Evolutionary conservation across 2,888 invertebrate genomes (phyloP).

Genomic region (Eumacrocentrus americanus): DNA sequence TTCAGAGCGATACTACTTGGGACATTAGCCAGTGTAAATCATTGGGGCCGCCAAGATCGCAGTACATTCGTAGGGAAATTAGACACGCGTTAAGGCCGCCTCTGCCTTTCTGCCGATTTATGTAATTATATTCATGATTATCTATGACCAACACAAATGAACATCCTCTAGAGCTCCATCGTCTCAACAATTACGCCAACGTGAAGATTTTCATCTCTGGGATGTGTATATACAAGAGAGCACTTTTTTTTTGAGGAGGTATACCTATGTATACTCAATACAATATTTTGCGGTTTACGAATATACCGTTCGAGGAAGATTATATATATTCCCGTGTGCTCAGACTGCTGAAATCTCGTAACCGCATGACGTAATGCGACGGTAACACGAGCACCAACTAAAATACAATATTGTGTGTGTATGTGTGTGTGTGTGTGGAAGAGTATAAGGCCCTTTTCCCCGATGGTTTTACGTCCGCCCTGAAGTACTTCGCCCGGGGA

Average conservation of each 20-base stretch:
- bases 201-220: conserved; percentile 4
- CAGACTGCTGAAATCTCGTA: conserved; percentile 11
- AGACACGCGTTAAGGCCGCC: conserved; percentile 46
- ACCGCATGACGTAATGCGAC: conserved; percentile 8
- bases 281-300: conserved; percentile 13
- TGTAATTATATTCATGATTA: conserved; percentile 46
- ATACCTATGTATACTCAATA: neutral
- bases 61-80: conserved; percentile 54
- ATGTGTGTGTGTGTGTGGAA: neutral
- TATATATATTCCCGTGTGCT: conserved; percentile 4
- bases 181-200: neutral
- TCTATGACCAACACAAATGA: no score
- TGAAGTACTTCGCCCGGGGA: neutral
- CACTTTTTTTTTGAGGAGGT: no score
- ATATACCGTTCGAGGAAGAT: conserved; percentile 12
- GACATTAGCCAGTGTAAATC: conserved; percentile 52
- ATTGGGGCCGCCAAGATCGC: conserved; percentile 45
- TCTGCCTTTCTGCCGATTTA: conserved; percentile 45
- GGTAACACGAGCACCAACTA: conserved; percentile 3
- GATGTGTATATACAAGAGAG: no score
- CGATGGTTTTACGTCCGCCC: conserved; percentile 1
- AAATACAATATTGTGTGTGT: neutral
- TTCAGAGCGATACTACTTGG: conserved; percentile 8
- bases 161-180: no score
- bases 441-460: neutral